Evolutionary conservation across 30 jellyfish, hydroid and myxozoan species (phyloP), one percentile per base, ranked within the genome.

Genomic region (Calvadosia cruxmelitensis): DNA sequence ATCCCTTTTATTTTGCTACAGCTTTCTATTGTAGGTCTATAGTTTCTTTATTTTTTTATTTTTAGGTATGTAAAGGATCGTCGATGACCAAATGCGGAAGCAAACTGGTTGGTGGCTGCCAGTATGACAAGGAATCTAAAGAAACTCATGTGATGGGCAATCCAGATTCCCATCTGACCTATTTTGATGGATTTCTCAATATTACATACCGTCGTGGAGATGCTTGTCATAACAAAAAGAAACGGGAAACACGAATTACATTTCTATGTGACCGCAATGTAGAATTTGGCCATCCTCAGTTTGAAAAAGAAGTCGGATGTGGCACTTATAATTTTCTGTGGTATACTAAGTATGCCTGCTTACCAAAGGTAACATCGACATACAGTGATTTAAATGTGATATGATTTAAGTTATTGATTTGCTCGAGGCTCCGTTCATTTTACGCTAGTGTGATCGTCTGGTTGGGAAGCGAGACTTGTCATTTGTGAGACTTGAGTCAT

Each of bases 311-410:
- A 75, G 72, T 67, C 64, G 73, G 90, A 10, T 81, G 94, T 81
- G 94, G 94, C 13, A 67, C 79, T 1, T 81, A 81, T 50, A 81
- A 73, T 63, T 81, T 81, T 49, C 64, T 81, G 20, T 81, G 94
- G 94, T 81, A 72, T 34, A 81, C 94, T 23, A 81, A 81, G 48
- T 75, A 65, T 73, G 94, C 94, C 0, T 81, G 94, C 36, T 80
- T 32, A 27, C 70, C 94, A 67, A 81, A 81, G 94, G 94, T 81
- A 72, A 26, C n/a, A n/a, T n/a, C n/a, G n/a, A n/a, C n/a, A n/a
- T n/a, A n/a, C n/a, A n/a, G n/a, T n/a, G n/a, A n/a, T n/a, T n/a
- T n/a, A n/a, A n/a, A n/a, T n/a, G n/a, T n/a, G n/a, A n/a, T n/a
- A n/a, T n/a, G n/a, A n/a, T n/a, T n/a, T n/a, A n/a, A n/a, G n/a